phyloP scores from a whole-genome alignment of 37 sponge, comb jelly and placozoan genomes.

The Axinella damicornis region DNA sequence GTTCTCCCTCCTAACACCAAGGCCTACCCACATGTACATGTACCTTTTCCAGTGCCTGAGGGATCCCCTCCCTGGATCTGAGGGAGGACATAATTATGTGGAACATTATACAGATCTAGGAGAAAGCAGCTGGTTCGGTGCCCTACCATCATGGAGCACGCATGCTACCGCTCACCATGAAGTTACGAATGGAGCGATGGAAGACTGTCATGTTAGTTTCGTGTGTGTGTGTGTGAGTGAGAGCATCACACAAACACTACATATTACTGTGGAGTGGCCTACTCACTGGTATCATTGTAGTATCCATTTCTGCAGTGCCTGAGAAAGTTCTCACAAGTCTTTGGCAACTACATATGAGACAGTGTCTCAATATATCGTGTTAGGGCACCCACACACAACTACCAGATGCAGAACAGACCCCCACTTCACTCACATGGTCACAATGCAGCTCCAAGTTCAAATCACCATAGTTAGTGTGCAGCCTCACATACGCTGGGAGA shows the following conservation, averaged over 20 bases:
- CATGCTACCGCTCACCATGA: constrained; percentile 77
- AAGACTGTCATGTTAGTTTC: constrained; percentile 55
- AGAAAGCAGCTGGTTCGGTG: neutral
- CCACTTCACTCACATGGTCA: constrained; percentile 61
- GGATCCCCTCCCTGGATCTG: constrained; percentile 97
- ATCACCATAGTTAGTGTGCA: constrained; percentile 87
- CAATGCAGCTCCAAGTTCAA: constrained; percentile 94
- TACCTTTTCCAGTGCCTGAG: constrained; percentile 81
- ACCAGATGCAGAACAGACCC: too few species aligned
- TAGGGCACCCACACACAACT: too few species aligned
- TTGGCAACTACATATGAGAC: constrained; percentile 55
- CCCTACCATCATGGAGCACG: too few species aligned
- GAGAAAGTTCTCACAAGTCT: constrained; percentile 93
- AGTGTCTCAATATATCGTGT: too few species aligned
- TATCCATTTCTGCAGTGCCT: constrained; percentile 78
- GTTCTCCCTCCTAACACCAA: neutral
- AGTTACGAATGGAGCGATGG: constrained; percentile 95
- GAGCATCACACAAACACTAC: too few species aligned
- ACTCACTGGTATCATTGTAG: constrained; percentile 87
- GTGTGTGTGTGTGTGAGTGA: too few species aligned
- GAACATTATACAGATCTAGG: too few species aligned
- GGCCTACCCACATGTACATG: neutral
- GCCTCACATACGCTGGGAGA: constrained; percentile 82
- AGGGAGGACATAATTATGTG: too few species aligned
- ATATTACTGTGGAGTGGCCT: too few species aligned